Evolutionary conservation across 2,888 invertebrate species (phyloP), one percentile per base, ranked within the genome.

Genomic region (Hyalella azteca): DNA sequence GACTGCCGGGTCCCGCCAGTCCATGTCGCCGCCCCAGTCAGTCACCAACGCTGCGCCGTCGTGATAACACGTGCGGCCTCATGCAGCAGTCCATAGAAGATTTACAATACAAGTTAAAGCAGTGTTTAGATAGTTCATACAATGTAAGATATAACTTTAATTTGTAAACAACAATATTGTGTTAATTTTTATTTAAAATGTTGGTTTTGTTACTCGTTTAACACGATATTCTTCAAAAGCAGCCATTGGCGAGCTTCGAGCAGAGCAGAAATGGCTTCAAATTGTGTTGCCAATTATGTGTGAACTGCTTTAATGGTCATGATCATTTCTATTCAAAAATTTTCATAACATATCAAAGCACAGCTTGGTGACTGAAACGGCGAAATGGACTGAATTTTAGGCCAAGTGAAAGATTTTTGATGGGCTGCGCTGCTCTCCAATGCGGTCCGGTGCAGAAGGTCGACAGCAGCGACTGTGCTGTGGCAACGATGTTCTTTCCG

Each of bases 21-120:
- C 82, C 84, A 84, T 84, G 84, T 84, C 84, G 84, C 84, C 84
- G 82, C 84, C 82, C 84, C 84, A 80, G 50, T 81, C 84, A 84
- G 84, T 84, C 79, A 84, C 78, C 82, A 84, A 79, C 82, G 84
- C 84, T 82, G 84, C 84, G 82, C 82, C 82, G 81, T 81, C 79
- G 84, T 79, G 84, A 82, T 81, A 79, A 82, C 84, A 82, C 84
- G 81, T 81, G 84, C 84, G 84, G 84, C 82, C 84, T 73, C 81
- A 84, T 84, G 84, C 84, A 84, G 84, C 84, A 79, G 77, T 79
- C 82, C 78, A 81, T 81, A 79, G 84, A 84, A 78, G 81, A 84
- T 60, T 81, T 84, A 60, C 82, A 82, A 82, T 45, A 78, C 80
- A 81, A 80, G 82, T 84, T 84, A 78, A 81, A 81, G 79, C 75